Base-by-base conservation (phyloP, 2,888 invertebrate species). In the Trichopria drosophilae region DNA sequence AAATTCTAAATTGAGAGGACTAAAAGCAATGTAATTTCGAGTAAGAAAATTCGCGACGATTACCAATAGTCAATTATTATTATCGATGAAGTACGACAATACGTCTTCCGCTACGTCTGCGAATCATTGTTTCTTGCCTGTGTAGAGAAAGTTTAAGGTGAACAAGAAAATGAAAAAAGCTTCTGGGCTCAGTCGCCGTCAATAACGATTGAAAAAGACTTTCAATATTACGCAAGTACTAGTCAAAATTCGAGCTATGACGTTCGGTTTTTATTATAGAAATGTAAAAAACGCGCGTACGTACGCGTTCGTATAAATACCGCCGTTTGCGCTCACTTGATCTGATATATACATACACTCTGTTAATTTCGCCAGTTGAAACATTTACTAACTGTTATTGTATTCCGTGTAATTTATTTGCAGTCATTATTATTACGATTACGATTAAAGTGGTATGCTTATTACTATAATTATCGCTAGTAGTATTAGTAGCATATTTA, bases 161-260 rank as follows among this genome's bases (percentile, higher is more conserved):
- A n/a, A n/a, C n/a, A n/a, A n/a, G n/a, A n/a, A n/a, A n/a, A n/a
- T n/a, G n/a, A n/a, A n/a, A n/a, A n/a, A n/a, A n/a, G n/a, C n/a
- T n/a, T n/a, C n/a, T n/a, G n/a, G n/a, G n/a, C n/a, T n/a, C n/a
- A n/a, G n/a, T 35, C 19, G 13, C 39, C 26, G 12, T 39, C 34
- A n/a, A n/a, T n/a, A n/a, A n/a, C n/a, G 6, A 34, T 41, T 20
- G 18, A 41, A 40, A 55, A 35, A 32, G 23, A 46, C 32, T 35
- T 51, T 58, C 42, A 55, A 55, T n/a, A n/a, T n/a, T n/a, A n/a
- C n/a, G n/a, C n/a, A 58, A 57, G 67, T 69, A 67, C 73, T 73
- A 71, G 73, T 73, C 72, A 73, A 73, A 73, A 73, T 72, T 72
- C 61, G 59, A 69, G 61, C 62, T 63, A 64, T 62, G 55, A 58